Base-by-base conservation (phyloP, 2,888 invertebrate species). In the Rhyacophila evoluta region DNA sequence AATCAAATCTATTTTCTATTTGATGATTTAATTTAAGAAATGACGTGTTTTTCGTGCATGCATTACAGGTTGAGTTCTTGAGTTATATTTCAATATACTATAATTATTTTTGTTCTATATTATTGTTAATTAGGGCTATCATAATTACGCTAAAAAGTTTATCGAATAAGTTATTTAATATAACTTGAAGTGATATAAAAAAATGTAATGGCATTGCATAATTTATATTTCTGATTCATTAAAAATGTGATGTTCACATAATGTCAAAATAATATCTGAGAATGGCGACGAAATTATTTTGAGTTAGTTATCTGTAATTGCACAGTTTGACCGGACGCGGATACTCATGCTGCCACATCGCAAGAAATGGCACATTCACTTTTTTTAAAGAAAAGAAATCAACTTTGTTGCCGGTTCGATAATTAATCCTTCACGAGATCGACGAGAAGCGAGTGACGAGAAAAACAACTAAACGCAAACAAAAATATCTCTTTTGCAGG, bases 371-470 rank as follows among this genome's bases (percentile, higher is more conserved):
- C 55, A 55, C 55, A 55, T 55, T 55, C 55, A 55, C 55, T 55
- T 55, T 55, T 55, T 55, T 55, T 41, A 12, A 6, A 25, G 55
- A 55, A 55, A 55, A 55, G 55, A 55, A 55, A 55, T 55, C 55
- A 25, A 55, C 55, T 55, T 55, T 19, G 15, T 55, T 19, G 19
- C 55, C 55, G 25, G 19, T 55, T 55, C 19, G 78, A 78, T 78
- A 78, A 78, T 78, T 72, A 67, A 75, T 72, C 29, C 39, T 74
- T 55, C 75, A 78, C 78, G 74, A 78, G 73, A 69, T 55, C 19
- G 1, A 33, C 29, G 29, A 33, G 29, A 33, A 6, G 5, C 25
- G 55, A 55, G 25, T 55, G 55, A 25, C 55, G 19, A 19, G 25
- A 39, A 55, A 15, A 25, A 19, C 29, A 33, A 33, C 6, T 6